Base-by-base conservation (phyloP, 2,113 vertebrate genomes). In the Rafetus swinhoei region DNA sequence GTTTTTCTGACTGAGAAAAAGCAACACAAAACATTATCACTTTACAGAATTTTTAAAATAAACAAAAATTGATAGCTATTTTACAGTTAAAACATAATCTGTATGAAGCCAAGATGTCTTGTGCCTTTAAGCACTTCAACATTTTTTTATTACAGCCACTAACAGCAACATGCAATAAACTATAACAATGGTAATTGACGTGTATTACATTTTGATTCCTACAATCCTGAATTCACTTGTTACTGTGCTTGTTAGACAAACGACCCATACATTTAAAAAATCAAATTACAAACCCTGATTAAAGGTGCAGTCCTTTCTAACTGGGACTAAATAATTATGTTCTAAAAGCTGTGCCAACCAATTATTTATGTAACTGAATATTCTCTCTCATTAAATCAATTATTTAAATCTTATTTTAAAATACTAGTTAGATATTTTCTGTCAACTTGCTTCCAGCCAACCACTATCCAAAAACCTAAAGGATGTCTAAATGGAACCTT, bases 351-450 rank as follows among this genome's bases (percentile, higher is more conserved):
- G 84, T 96, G 95, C 96, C 97, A 98, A 96, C 95, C 97, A 98
- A 98, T 98, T 98, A 98, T 97, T 97, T 95, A 94, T 95, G 77
- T 97, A 98, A 98, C 97, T 97, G 97, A 98, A 97, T 97, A 98
- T 98, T 97, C 97, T 97, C 94, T 95, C 93, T 97, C 97, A 96
- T 98, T 97, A 97, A 90, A 98, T 98, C 94, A 98, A 98, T 98
- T 98, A 98, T 97, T 98, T 97, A 98, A 98, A 98, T 95, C 94
- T 97, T 96, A 97, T 97, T 97, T 98, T 95, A 97, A 98, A 97
- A 97, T 96, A 97, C 96, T 97, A 97, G 95, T 97, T 96, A 96
- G 95, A 96, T 97, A 93, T 97, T 97, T 97, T 97, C 95, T 95
- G 97, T 93, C 92, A 96, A 96, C 79, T 96, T 54, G 87, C 95